Base-by-base conservation (phyloP, 2,797 vertebrate species). In the Schizothorax lantsangensis region DNA sequence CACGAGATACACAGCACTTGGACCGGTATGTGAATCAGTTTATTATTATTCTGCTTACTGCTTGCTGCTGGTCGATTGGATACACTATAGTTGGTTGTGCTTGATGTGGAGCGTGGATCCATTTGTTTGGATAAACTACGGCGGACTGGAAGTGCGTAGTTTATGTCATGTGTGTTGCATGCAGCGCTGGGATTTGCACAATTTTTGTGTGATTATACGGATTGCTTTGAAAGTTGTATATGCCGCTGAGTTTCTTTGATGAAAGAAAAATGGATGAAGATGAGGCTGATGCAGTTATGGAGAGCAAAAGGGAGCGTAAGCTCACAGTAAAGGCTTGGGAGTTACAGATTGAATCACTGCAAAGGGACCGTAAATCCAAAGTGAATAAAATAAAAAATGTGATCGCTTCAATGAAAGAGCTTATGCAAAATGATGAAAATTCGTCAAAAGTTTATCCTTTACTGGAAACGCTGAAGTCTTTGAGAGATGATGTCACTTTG, bases 391-490 rank as follows among this genome's bases (percentile, higher is more conserved):
- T 30, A 30, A 30, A 30, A 30, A 30, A 33, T 33, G 14, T 52
- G 26, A 75, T 74, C 30, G 14, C 6, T 47, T 47, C 45, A 47
- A 47, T 49, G n/a, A 74, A 49, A 47, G 6, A 47, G 1, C 7
- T 19, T 10, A 21, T 75, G n/a, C 26, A 52, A 30, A 52, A 75
- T 75, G 14, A 21, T 74, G 72, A 49, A 74, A 74, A 74, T 74
- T 15, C 12, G 19, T 49, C n/a, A 0, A 49, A 54, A 19, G 49
- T 77, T 77, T 36, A 10, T 38, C 23, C 74, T 21, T 36, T 36
- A 11, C 1, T 77, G 49, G 74, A 77, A 36, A 77, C 47, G 11
- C 7, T 43, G 36, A 54, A 77, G 17, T 10, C 21, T 54, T 77
- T 77, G 19, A 77, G 47, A 77, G 47, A 54, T 54, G 74, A 77